Evolutionary conservation across 2,797 vertebrate species (phyloP), one percentile per base, ranked within the genome.

Genomic region (Onychomys torridus): DNA sequence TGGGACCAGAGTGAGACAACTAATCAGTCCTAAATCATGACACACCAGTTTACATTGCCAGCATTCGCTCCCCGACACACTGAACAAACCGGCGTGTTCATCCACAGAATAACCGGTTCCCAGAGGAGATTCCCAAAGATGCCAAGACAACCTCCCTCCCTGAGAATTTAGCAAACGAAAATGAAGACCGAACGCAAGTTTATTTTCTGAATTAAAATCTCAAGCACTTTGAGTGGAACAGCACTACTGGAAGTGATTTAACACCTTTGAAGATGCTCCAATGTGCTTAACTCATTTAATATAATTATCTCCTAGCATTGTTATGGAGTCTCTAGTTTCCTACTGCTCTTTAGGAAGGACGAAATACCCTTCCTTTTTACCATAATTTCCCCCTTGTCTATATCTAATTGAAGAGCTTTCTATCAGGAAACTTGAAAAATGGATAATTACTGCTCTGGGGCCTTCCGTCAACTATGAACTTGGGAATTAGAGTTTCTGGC

Each of bases 371-470:
- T 67, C 29, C 10, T 67, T 95, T 75, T 97, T 76, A 97, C 92
- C 29, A 78, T 97, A 97, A 97, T 97, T 96, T 95, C 17, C 34
- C 37, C 27, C 59, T 98, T 84, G 87, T 97, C 79, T 93, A 73
- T 65, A 97, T 81, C 95, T 96, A 97, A 94, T 90, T 97, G 76
- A 98, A 96, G 90, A 96, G 91, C n/a, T 96, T 98, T 97, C 93
- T 75, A 96, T 97, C 43, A 98, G 69, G 71, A 96, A 97, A 97
- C 40, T 96, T 96, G 59, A 96, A 97, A 97, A 97, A 95, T 90
- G 76, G 94, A 65, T 97, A 97, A 98, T 97, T 98, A 96, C 23
- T 97, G 83, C 93, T 97, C 67, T 98, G 76, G 83, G 93, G 90
- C 78, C 97, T 97, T 97, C 97, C 17, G 13, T 97, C 90, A 89